A percentile compares a stretch with the other conserved stretches of the same genome.
phyloP scores from a whole-genome alignment of 2,888 invertebrate species.

The Prenolepis imparis region DNA sequence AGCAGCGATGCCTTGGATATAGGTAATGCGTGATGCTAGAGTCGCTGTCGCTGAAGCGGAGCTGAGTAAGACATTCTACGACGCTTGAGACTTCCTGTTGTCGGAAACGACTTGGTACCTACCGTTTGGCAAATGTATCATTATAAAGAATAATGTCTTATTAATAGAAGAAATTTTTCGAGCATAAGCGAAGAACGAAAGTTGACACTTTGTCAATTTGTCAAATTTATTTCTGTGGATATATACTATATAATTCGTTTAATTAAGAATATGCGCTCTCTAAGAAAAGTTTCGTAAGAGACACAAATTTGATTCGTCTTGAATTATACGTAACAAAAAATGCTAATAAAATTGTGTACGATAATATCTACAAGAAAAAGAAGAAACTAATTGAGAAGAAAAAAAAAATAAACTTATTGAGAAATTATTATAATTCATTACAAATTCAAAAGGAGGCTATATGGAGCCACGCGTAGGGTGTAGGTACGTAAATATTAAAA shows the following conservation, averaged over 20 bases:
- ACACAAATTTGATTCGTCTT: not conserved
- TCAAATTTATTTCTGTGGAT: not conserved
- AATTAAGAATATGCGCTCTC: not conserved
- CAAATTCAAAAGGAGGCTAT: no score
- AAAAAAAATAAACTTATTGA: not conserved
- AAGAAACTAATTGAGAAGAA: not conserved
- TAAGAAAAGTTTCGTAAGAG: not conserved
- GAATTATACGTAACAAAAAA: conserved; percentile 5
- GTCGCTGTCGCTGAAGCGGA: conserved; percentile 25
- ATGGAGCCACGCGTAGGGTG: no score
- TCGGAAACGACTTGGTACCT: not conserved
- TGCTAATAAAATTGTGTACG: not conserved
- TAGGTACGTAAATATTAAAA: no score
- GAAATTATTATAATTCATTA: not conserved
- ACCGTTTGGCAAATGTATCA: not conserved
- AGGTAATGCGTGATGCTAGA: conserved; percentile 9
- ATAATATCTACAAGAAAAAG: not conserved
- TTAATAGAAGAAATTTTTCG: no score
- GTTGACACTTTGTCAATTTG: no score
- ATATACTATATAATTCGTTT: not conserved
- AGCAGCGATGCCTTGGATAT: not conserved
- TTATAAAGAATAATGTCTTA: not conserved
- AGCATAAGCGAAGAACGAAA: no score
- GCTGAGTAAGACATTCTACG: conserved; percentile 30
- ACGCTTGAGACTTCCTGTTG: conserved; percentile 24